These are phyloP conservation scores for Phyllotreta cruciferae DNA, from an alignment of 2,888 invertebrate species.

Conservation along the genomic window DNA sequence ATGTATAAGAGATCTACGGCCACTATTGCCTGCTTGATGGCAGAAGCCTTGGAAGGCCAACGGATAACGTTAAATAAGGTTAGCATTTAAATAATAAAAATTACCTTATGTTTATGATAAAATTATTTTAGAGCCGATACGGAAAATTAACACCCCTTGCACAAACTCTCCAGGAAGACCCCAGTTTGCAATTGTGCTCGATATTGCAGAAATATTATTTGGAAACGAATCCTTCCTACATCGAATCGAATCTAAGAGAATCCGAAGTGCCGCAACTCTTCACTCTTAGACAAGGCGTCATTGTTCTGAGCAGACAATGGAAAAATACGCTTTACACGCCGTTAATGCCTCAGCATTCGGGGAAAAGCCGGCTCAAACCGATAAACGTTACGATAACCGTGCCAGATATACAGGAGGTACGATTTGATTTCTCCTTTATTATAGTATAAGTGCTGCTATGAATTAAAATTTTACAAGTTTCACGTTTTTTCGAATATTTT, in stretches of 20 bases:
- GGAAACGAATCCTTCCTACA: conserved; percentile 75
- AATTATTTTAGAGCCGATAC: conserved; percentile 81
- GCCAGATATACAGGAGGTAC: conserved; percentile 82
- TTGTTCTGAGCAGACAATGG: conserved; percentile 95
- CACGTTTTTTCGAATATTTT: too few species aligned
- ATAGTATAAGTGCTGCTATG: conserved; percentile 7
- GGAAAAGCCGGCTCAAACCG: conserved; percentile 83
- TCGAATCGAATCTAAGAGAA: conserved; percentile 85
- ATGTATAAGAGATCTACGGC: conserved; percentile 83
- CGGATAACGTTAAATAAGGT: conserved; percentile 82
- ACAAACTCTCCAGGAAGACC: conserved; percentile 92
- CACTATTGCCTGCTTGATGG: conserved; percentile 93
- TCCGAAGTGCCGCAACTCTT: conserved; percentile 86
- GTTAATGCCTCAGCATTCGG: conserved; percentile 80
- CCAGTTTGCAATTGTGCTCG: conserved; percentile 91
- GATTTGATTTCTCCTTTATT: conserved; percentile 15
- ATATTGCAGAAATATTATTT: conserved; percentile 86
- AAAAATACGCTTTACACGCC: conserved; percentile 96
- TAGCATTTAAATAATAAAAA: not conserved
- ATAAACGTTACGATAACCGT: conserved; percentile 89
- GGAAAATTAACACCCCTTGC: conserved; percentile 86
- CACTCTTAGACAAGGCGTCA: conserved; percentile 92
- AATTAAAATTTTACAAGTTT: too few species aligned
- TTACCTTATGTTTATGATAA: conserved; percentile 8
- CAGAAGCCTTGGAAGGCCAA: conserved; percentile 88